Percentiles rank a stretch among this genome's conserved stretches.
These are phyloP conservation scores for Caenorhabditis panamensis DNA, from an alignment of 2,888 invertebrate species.

Conservation along the genomic window DNA sequence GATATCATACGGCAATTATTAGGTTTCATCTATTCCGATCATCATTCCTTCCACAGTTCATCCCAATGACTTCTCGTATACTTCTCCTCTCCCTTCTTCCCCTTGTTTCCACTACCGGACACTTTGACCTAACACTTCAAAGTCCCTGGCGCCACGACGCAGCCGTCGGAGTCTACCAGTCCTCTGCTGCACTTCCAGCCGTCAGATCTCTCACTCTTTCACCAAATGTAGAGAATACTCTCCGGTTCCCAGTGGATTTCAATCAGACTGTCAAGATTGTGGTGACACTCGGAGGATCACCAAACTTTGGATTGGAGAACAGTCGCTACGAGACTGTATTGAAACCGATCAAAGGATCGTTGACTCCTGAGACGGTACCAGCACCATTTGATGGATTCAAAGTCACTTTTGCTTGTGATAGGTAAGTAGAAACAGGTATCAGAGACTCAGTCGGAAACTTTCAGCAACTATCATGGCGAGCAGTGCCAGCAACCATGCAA, in stretches of 20 bases:
- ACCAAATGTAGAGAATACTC: neutral
- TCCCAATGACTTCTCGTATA: neutral
- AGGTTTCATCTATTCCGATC: no score
- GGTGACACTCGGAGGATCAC: conserved; percentile 6
- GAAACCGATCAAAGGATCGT: neutral
- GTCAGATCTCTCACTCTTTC: neutral
- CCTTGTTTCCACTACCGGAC: neutral
- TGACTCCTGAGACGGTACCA: conserved; percentile 11
- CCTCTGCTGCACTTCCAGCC: neutral
- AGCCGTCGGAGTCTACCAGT: conserved; percentile 4
- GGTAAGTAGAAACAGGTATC: neutral
- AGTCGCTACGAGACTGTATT: conserved; percentile 1
- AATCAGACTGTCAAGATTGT: conserved; percentile 5
- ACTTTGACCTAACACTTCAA: conserved; percentile 1
- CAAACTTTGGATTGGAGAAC: conserved; percentile 1
- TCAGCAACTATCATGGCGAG: neutral
- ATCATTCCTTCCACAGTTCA: neutral
- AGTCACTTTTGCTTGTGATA: conserved; percentile 7
- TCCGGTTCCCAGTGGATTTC: conserved; percentile 2
- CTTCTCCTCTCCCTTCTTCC: neutral
- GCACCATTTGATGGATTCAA: conserved; percentile 15
- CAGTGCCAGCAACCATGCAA: neutral
- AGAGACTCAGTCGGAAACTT: neutral
- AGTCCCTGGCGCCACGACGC: conserved; percentile 5
- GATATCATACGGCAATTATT: no score